Base-by-base conservation (phyloP, 2,888 invertebrate genomes). In the Antheraea yamamai region DNA sequence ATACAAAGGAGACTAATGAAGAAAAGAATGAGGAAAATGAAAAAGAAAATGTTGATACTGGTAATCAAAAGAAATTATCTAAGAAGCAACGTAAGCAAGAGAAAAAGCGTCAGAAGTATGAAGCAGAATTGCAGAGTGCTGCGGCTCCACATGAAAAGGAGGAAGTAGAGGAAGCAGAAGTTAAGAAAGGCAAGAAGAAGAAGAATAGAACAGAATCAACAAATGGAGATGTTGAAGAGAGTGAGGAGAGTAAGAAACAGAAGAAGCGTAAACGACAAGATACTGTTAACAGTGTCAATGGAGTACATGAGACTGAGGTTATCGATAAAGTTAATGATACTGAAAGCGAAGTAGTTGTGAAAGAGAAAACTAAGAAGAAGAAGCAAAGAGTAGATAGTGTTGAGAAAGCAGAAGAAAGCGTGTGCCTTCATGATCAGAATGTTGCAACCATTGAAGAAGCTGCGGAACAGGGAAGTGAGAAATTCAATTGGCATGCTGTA, bases 401-500 rank as follows among this genome's bases (percentile, higher is more conserved):
- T 77, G 90, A 89, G 72, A 87, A 88, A 77, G 85, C 85, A 6
- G 90, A 91, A 55, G 91, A 92, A 79, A 91, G 90, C 79, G 84
- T 90, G 78, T 91, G 90, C 75, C 89, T 94, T 76, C 94, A 93
- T 82, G 91, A 92, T 77, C 94, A 92, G 80, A 95, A 95, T 87
- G 95, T 94, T 55, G 92, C 93, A 18, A 94, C 91, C 80, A 91
- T 89, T 78, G 94, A 89, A 64, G 90, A 90, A 81, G 79, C 86
- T 74, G 85, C 82, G 12, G 81, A 87, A 78, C 79, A 79, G 66
- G 88, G 83, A 73, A 82, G 79, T 75, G 93, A 91, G 0, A 93
- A 91, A 79, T 95, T 95, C 76, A 89, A 95, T 77, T 95, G 95
- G 95, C 93, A 94, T 81, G 90, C 89, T 12, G 91, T 93, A 6